Evolutionary conservation across 2,797 vertebrate species (phyloP).

Genomic region (Aldrovandia affinis): DNA sequence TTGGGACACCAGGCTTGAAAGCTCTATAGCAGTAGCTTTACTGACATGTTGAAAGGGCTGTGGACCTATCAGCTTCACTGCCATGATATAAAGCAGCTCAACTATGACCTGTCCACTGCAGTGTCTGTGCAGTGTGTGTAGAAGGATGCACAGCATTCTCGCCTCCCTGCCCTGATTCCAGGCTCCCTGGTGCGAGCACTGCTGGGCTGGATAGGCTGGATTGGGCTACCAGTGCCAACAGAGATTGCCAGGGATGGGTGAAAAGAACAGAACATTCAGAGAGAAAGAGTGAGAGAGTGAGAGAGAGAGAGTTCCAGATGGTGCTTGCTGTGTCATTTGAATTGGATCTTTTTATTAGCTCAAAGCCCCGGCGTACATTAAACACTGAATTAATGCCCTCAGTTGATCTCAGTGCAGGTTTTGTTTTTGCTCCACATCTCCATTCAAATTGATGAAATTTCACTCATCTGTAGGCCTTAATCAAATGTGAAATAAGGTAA

Average conservation of each 20-base stretch:
- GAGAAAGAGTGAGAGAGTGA: background rate
- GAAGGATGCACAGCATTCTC: background rate
- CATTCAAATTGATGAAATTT: background rate
- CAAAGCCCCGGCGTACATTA: background rate
- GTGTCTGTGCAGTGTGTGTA: background rate
- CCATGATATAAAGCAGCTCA: too few species aligned
- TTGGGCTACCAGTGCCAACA: background rate
- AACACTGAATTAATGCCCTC: background rate
- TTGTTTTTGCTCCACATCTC: background rate
- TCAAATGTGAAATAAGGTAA: background rate
- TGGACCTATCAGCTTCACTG: too few species aligned
- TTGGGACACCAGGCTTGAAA: too few species aligned
- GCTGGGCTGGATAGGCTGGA: background rate
- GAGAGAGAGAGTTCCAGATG: background rate
- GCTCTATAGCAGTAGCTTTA: too few species aligned
- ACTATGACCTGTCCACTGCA: background rate
- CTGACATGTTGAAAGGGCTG: too few species aligned
- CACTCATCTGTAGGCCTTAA: background rate
- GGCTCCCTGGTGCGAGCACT: background rate
- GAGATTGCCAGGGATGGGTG: background rate
- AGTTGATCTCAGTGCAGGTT: background rate
- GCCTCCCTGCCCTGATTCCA: background rate
- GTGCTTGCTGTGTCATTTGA: background rate
- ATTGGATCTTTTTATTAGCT: conserved; percentile 9
- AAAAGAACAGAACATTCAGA: background rate